These are phyloP conservation scores for Nothocercus julius DNA, from an alignment of 2,113 vertebrate genomes.

Conservation along the genomic window DNA sequence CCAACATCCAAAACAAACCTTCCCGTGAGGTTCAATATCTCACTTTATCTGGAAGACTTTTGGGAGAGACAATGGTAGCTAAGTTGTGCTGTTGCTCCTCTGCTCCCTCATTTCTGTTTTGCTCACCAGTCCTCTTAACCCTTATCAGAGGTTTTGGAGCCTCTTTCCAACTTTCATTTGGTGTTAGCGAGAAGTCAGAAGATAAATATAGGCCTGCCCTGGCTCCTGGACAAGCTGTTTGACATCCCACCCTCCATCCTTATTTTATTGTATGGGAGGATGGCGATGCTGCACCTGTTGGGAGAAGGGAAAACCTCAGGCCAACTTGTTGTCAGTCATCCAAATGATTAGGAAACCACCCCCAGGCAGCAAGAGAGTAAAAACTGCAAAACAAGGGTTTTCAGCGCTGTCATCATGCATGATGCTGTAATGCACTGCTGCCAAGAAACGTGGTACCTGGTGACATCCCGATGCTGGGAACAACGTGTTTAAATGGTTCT, in stretches of 20 bases:
- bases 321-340: neutral
- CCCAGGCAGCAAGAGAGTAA: neutral
- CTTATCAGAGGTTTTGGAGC: neutral
- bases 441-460: neutral
- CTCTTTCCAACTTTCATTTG: neutral
- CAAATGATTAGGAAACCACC: neutral
- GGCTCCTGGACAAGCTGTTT: neutral
- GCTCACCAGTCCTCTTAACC: neutral
- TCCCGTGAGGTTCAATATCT: neutral
- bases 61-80: neutral
- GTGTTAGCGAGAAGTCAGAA: neutral
- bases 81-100: neutral
- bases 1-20: neutral
- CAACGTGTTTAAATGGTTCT: constrained; percentile 1
- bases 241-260: neutral
- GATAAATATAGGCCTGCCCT: neutral
- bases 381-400: constrained; percentile 28
- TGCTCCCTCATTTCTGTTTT: neutral
- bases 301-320: neutral
- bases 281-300: neutral
- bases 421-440: neutral
- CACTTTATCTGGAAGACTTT: neutral
- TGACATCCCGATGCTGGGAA: neutral
- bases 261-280: neutral
- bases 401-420: neutral